phyloP scores from a whole-genome alignment of 2,797 vertebrate species.

The Hypotaenidia okinawae region DNA sequence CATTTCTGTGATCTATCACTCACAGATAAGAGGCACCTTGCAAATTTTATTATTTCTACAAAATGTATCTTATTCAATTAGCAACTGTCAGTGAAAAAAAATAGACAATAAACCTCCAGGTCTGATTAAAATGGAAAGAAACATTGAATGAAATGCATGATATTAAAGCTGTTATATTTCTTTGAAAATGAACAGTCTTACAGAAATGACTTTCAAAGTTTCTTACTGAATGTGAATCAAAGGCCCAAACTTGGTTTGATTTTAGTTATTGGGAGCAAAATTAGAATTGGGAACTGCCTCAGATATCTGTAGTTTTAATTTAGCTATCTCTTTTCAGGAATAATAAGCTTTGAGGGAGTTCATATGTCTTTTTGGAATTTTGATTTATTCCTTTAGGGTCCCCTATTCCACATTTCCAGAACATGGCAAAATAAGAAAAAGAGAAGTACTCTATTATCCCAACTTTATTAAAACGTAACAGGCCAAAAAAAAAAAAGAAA shows the following conservation, averaged over 20 bases:
- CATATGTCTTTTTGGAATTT: background rate
- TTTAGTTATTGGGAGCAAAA: background rate
- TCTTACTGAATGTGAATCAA: slow-evolving; percentile 3
- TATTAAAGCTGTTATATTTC: slow-evolving; percentile 31
- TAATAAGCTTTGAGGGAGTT: background rate
- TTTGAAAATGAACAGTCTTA: slow-evolving; percentile 25
- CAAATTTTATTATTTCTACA: slow-evolving; percentile 40
- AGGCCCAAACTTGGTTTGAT: slow-evolving; percentile 22
- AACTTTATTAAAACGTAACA: background rate
- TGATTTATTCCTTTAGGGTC: background rate
- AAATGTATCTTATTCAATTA: slow-evolving; percentile 51
- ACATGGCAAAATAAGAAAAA: background rate
- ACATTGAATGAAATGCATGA: background rate
- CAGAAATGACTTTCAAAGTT: slow-evolving; percentile 33
- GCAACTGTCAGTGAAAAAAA: slow-evolving; percentile 32
- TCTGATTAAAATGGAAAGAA: slow-evolving; percentile 25
- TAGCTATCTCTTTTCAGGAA: slow-evolving; percentile 27
- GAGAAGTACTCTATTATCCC: background rate
- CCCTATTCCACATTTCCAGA: background rate
- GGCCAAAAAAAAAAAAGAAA: background rate
- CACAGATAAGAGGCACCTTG: slow-evolving; percentile 36
- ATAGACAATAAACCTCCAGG: slow-evolving; percentile 43
- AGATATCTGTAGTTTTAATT: slow-evolving; percentile 11
- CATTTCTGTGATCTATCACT: slow-evolving; percentile 43
- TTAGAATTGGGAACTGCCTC: background rate